phyloP scores from a whole-genome alignment of 2,797 vertebrate species.

The Microctenopoma stevenorrisi region DNA sequence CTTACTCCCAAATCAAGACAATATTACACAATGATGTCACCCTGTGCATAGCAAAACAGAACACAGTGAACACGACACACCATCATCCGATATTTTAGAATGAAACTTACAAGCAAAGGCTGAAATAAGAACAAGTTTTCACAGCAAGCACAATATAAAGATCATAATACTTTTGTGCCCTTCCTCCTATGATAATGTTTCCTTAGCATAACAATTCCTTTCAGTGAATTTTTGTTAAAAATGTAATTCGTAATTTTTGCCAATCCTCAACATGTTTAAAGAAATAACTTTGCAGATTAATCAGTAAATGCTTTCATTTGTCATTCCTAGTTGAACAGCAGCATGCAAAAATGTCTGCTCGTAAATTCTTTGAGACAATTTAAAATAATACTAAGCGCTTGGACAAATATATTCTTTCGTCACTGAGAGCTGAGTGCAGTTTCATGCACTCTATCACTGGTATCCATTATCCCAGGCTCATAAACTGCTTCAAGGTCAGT shows the following conservation, averaged over 20 bases:
- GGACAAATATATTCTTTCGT: slow-evolving; percentile 69
- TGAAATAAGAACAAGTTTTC: not conserved
- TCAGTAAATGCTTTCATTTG: slow-evolving; percentile 22
- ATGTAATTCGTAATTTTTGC: slow-evolving; percentile 8
- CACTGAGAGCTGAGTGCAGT: slow-evolving; percentile 59
- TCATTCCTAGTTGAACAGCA: slow-evolving; percentile 25
- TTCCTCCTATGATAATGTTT: not conserved
- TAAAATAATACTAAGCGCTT: slow-evolving; percentile 63
- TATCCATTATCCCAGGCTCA: slow-evolving; percentile 71
- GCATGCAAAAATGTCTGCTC: slow-evolving; percentile 16
- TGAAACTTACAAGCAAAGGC: not conserved
- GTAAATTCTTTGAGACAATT: slow-evolving; percentile 50
- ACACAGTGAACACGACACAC: not conserved
- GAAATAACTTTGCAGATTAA: slow-evolving; percentile 3
- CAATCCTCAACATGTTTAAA: not conserved
- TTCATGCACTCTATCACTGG: slow-evolving; percentile 68
- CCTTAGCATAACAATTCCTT: not conserved
- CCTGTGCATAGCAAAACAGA: not conserved
- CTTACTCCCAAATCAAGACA: not conserved
- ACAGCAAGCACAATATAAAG: not conserved
- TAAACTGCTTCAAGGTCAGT: slow-evolving; percentile 80
- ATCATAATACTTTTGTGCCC: not conserved
- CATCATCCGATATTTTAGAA: not conserved
- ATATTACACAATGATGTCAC: not conserved
- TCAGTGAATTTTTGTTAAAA: slow-evolving; percentile 8